A percentile compares a stretch with the other conserved stretches of the same genome.
Conservation (phyloP, 35 echinoderm and acorn worm species). For the Apostichopus californicus region DNA sequence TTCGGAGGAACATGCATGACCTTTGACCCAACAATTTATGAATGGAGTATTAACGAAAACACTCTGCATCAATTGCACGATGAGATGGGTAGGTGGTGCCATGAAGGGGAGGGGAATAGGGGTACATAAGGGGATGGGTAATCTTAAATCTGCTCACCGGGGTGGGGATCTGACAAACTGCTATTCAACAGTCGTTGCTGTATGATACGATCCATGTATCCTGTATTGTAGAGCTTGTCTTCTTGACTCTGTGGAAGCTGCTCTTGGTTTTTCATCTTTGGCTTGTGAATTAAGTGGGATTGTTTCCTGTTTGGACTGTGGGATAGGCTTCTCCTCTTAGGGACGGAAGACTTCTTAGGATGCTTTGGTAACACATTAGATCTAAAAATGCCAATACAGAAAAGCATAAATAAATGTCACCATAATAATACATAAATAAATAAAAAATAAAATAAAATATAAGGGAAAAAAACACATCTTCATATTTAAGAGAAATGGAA, state of each 20-base stretch:
- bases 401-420: too few species aligned
- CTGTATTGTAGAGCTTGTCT: slow-evolving; percentile 6
- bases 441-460: too few species aligned
- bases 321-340: slow-evolving; percentile 66
- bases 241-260: slow-evolving; percentile 49
- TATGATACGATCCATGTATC: slow-evolving; percentile 30
- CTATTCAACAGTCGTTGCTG: slow-evolving; percentile 31
- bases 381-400: not conserved
- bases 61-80: too few species aligned
- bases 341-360: slow-evolving; percentile 53
- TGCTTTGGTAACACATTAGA: not conserved
- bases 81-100: too few species aligned
- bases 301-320: slow-evolving; percentile 74
- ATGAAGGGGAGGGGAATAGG: too few species aligned
- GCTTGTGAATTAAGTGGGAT: slow-evolving; percentile 3
- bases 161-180: slow-evolving; percentile 51
- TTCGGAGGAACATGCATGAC: too few species aligned
- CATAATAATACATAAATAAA: too few species aligned
- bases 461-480: too few species aligned
- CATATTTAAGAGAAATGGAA: too few species aligned
- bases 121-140: too few species aligned
- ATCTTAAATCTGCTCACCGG: slow-evolving; percentile 34
- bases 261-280: slow-evolving; percentile 36
- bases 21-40: too few species aligned
- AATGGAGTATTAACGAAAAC: too few species aligned